Base-by-base conservation (phyloP, 2,888 invertebrate genomes). In the Capitulum mitella region DNA sequence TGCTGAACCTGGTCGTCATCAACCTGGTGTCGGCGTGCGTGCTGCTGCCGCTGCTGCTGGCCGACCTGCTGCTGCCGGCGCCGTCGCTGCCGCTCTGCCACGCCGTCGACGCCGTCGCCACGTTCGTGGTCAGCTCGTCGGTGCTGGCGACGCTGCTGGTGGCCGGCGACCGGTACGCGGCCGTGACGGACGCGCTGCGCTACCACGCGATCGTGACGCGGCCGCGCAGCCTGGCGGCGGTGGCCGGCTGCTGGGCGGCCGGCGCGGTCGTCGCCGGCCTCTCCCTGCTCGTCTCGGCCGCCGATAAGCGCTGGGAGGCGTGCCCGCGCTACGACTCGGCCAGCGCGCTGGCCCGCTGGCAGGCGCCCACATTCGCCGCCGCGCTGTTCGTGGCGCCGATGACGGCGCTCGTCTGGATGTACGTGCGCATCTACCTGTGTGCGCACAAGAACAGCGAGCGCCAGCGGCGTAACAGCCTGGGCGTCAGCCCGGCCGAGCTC, bases 361-460 rank as follows among this genome's bases (percentile, higher is more conserved):
- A 79, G 58, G 78, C 77, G 74, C 37, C 79, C 32, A 46, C 75
- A 79, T 77, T 79, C 74, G 43, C 80, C 51, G 43, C 79, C 54
- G 58, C 81, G 54, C 80, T 80, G 58, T 87, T 86, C 81, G 81
- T 85, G 32, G 80, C 85, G 77, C 87, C 87, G 1, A 82, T 86
- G 48, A 79, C 84, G 22, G 83, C 84, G 34, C 91, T 93, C 78
- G 90, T 91, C 84, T 89, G 91, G 85, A 92, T 92, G 85, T 93
- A 93, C 85, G 88, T 90, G 40, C 89, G 90, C 81, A 92, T 92
- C 81, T 93, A 92, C 85, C 88, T 90, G 26, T 93, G 93, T 16
- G 93, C 93, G 14, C 90, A 90, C 82, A 89, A 90, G 80, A 93
- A 92, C 80, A 92, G 89, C 80, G 89, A 89, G 81, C 86, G 91